Evolutionary conservation across 2,888 invertebrate species (phyloP).

Genomic region (Branchipolynoe longqiensis): DNA sequence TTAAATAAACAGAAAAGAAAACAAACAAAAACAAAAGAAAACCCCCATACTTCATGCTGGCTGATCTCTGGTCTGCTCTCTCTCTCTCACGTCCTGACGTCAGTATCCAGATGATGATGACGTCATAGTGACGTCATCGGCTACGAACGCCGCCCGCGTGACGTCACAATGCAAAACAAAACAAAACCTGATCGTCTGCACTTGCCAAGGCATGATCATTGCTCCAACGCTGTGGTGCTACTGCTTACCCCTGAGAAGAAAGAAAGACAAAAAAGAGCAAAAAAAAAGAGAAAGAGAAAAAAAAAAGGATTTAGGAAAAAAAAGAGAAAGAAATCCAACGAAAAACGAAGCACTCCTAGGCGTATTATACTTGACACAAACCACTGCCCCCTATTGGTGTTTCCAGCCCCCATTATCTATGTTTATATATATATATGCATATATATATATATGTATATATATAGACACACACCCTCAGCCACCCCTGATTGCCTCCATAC

Average conservation of each 20-base stretch:
- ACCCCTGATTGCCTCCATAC: neutral
- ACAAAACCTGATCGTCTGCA: conserved; percentile 55
- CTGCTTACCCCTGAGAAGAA: neutral
- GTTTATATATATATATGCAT: too few relatives aligned
- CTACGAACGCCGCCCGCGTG: conserved; percentile 11
- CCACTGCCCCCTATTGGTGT: conserved; percentile 14
- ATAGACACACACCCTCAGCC: neutral
- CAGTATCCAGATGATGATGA: conserved; percentile 12
- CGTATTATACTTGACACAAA: too few relatives aligned
- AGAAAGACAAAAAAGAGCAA: too few relatives aligned
- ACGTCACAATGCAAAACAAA: conserved; percentile 45
- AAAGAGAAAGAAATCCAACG: too few relatives aligned
- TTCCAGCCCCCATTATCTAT: too few relatives aligned
- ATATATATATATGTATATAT: too few relatives aligned
- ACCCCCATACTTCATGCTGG: conserved; percentile 28
- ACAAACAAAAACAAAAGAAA: too few relatives aligned
- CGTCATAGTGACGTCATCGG: conserved; percentile 19
- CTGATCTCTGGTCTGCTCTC: conserved; percentile 37
- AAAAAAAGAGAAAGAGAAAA: too few relatives aligned
- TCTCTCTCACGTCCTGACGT: conserved; percentile 35
- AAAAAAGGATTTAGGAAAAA: too few relatives aligned
- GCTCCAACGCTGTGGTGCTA: conserved; percentile 7
- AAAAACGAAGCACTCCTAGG: neutral
- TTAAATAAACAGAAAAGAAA: too few relatives aligned
- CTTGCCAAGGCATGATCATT: conserved; percentile 56